A percentile compares a stretch with the other conserved stretches of the same genome.
Evolutionary conservation across 2,113 vertebrate species (phyloP).

Genomic region (Nycticebus coucang): DNA sequence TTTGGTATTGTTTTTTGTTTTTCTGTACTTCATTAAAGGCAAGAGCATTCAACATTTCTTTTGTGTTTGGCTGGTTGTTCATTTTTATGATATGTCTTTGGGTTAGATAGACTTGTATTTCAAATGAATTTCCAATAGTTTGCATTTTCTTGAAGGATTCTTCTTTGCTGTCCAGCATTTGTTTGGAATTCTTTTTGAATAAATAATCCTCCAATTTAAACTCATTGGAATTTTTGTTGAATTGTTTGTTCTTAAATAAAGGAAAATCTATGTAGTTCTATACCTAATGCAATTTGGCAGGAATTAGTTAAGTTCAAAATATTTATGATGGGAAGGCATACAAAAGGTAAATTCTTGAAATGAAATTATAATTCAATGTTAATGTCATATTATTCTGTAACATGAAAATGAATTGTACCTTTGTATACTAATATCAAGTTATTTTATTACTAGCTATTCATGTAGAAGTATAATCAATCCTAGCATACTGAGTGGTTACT

Average conservation of each 20-base stretch:
- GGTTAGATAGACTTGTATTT: neutral
- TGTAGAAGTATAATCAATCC: conserved; percentile 65
- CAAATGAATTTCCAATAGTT: neutral
- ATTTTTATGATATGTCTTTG: neutral
- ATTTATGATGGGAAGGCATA: neutral
- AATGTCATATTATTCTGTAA: conserved; percentile 30
- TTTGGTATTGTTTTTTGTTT: neutral
- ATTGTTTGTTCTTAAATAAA: neutral
- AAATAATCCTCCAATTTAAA: neutral
- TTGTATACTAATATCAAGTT: conserved; percentile 67
- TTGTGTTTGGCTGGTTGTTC: neutral
- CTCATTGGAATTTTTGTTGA: neutral
- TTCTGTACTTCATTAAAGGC: neutral
- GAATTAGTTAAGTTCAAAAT: neutral
- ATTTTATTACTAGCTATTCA: conserved; percentile 71
- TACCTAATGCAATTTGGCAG: neutral
- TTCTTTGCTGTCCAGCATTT: neutral
- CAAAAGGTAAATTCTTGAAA: conserved; percentile 52
- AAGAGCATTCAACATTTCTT: neutral
- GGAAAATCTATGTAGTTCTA: neutral
- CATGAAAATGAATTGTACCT: conserved; percentile 70
- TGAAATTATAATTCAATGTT: conserved; percentile 61
- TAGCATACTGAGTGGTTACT: conserved; percentile 55
- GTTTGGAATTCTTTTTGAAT: neutral
- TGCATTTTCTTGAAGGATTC: neutral